phyloP scores from a whole-genome alignment of 2,888 invertebrate genomes.

The Campoplex capitator region DNA sequence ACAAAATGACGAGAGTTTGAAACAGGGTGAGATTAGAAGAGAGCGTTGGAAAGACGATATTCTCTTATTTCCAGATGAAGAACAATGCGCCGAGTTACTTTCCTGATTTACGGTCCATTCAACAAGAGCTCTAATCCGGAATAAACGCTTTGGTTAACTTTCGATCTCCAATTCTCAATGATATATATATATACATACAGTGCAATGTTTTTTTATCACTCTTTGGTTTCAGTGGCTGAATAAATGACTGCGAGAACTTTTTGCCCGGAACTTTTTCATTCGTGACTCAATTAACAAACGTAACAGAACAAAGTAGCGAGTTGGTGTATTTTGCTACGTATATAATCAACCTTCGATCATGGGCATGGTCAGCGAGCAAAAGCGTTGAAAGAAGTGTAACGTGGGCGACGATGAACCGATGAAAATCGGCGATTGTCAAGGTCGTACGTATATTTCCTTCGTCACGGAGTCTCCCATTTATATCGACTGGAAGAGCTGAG shows the following conservation, averaged over 20 bases:
- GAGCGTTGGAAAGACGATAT: background rate
- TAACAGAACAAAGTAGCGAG: slow-evolving; percentile 30
- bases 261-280: slow-evolving; percentile 35
- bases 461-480: slow-evolving; percentile 40
- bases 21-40: background rate
- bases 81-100: slow-evolving; percentile 7
- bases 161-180: slow-evolving; percentile 21
- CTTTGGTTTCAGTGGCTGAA: slow-evolving; percentile 21
- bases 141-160: slow-evolving; percentile 30
- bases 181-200: background rate
- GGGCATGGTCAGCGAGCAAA: slow-evolving; percentile 48
- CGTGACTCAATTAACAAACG: slow-evolving; percentile 6
- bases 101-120: slow-evolving; percentile 42
- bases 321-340: slow-evolving; percentile 21
- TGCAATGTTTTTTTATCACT: background rate
- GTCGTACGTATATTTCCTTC: slow-evolving; percentile 63
- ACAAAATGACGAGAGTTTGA: background rate
- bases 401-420: slow-evolving; percentile 67
- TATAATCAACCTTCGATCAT: slow-evolving; percentile 60
- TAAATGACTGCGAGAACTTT: slow-evolving; percentile 12
- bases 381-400: slow-evolving; percentile 54
- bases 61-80: slow-evolving; percentile 4
- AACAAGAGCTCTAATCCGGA: background rate
- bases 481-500: slow-evolving; percentile 35
- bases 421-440: slow-evolving; percentile 69